A percentile compares a stretch with the other conserved stretches of the same genome.
Evolutionary conservation across 2,113 vertebrate species (phyloP).

Genomic region (Nothoprocta pentlandii): DNA sequence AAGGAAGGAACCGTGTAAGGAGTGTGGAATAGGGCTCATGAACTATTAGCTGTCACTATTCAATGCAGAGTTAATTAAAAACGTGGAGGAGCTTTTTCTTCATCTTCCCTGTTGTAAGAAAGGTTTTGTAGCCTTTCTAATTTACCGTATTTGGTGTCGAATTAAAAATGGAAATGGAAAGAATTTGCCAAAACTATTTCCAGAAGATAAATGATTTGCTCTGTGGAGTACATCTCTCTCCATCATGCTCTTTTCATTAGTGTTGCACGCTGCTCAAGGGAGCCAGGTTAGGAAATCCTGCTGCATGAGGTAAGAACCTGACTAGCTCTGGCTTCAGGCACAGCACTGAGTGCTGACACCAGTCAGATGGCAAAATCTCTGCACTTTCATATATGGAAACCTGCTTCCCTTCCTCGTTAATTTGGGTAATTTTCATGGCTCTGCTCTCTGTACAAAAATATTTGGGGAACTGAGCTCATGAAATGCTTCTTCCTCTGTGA

Average conservation of each 20-base stretch:
- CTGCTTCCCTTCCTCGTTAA: neutral
- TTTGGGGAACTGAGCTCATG: neutral
- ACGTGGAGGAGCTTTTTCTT: neutral
- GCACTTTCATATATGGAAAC: neutral
- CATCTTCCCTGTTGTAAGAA: neutral
- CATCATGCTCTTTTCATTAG: rapidly evolving
- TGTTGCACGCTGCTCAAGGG: rapidly evolving
- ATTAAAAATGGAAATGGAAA: slow-evolving; percentile 40
- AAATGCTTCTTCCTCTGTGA: neutral
- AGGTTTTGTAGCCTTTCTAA: neutral
- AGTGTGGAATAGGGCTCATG: neutral
- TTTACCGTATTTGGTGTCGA: neutral
- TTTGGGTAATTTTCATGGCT: neutral
- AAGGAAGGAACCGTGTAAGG: neutral
- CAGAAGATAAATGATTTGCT: neutral
- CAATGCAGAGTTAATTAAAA: neutral
- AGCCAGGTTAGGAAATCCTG: neutral
- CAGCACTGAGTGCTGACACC: neutral
- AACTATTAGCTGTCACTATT: neutral
- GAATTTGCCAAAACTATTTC: neutral
- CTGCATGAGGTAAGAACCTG: neutral
- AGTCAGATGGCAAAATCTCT: neutral
- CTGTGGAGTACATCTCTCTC: neutral
- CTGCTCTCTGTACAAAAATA: neutral
- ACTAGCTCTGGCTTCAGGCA: neutral